Percentiles rank a stretch among this genome's conserved stretches.
Conservation (phyloP, 1,140 invertebrate species). For the Drosophila kurseongensis region DNA sequence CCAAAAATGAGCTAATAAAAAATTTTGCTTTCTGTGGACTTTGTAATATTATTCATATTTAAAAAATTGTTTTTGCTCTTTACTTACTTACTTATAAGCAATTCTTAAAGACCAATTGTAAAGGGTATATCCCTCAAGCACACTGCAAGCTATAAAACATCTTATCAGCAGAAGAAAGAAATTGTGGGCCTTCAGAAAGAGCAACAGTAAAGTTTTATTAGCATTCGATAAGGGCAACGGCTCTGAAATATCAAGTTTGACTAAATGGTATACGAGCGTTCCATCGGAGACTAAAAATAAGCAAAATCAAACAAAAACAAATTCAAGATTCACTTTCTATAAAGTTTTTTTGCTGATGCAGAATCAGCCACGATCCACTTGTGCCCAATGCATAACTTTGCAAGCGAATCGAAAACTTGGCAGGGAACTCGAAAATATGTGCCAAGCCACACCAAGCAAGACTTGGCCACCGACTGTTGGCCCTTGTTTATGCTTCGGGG, state of each 20-base stretch:
- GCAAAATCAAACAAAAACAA: slow-evolving; percentile 16
- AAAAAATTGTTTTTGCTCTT: too few relatives aligned
- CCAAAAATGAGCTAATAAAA: too few relatives aligned
- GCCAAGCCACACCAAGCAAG: slow-evolving; percentile 20
- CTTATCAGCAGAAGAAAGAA: slow-evolving; percentile 22
- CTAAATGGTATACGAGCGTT: slow-evolving; percentile 3
- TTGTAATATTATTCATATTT: too few relatives aligned
- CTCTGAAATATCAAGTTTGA: slow-evolving; percentile 19
- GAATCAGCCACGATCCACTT: slow-evolving; percentile 33
- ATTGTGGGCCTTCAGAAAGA: slow-evolving; percentile 23
- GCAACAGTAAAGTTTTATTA: slow-evolving; percentile 8
- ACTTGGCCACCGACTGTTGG: slow-evolving; percentile 14
- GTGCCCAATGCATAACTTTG: slow-evolving; percentile 48
- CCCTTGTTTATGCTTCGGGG: background rate
- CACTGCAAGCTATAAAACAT: background rate
- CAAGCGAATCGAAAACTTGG: slow-evolving; percentile 41
- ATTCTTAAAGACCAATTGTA: background rate
- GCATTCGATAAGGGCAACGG: slow-evolving; percentile 14
- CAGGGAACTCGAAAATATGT: slow-evolving; percentile 16
- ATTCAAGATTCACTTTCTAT: slow-evolving; percentile 48
- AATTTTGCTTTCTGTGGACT: too few relatives aligned
- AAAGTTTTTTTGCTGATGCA: slow-evolving; percentile 9
- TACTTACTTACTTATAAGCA: background rate
- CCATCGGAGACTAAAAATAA: slow-evolving; percentile 16
- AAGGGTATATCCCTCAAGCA: background rate